These are phyloP conservation scores for Cotesia typhae DNA, from an alignment of 1,140 invertebrate species.

Conservation along the genomic window DNA sequence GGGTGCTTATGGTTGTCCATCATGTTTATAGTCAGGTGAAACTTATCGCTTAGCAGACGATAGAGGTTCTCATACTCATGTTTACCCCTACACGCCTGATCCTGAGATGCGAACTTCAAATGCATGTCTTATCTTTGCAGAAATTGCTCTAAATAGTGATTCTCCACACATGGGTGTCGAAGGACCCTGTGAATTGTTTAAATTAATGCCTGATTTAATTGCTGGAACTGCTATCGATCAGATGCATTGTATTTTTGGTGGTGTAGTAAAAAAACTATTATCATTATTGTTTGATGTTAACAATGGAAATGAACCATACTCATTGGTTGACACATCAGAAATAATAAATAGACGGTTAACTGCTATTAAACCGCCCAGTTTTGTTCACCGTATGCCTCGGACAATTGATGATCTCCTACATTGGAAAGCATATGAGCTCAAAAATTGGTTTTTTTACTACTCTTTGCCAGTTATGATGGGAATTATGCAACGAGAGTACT, in stretches of 20 bases:
- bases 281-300: constrained; percentile 28
- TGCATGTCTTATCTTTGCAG: neutral
- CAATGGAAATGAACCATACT: constrained; percentile 25
- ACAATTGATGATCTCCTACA: constrained; percentile 35
- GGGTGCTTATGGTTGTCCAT: neutral
- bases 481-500: constrained; percentile 36
- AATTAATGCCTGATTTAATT: constrained; percentile 37
- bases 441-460: neutral
- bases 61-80: neutral
- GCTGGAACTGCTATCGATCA: constrained; percentile 34
- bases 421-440: constrained; percentile 43
- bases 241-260: constrained; percentile 37
- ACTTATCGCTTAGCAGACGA: neutral
- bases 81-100: constrained; percentile 19
- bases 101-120: neutral
- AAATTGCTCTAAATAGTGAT: neutral
- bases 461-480: constrained; percentile 38
- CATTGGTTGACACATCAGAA: constrained; percentile 13
- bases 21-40: neutral
- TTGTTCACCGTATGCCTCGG: constrained; percentile 40
- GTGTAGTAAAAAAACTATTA: constrained; percentile 31
- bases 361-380: constrained; percentile 40
- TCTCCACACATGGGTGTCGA: constrained; percentile 22
- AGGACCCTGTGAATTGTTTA: constrained; percentile 20
- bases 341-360: constrained; percentile 31